Evolutionary conservation across 2,888 invertebrate species (phyloP).

Genomic region (Monopis laevigella): DNA sequence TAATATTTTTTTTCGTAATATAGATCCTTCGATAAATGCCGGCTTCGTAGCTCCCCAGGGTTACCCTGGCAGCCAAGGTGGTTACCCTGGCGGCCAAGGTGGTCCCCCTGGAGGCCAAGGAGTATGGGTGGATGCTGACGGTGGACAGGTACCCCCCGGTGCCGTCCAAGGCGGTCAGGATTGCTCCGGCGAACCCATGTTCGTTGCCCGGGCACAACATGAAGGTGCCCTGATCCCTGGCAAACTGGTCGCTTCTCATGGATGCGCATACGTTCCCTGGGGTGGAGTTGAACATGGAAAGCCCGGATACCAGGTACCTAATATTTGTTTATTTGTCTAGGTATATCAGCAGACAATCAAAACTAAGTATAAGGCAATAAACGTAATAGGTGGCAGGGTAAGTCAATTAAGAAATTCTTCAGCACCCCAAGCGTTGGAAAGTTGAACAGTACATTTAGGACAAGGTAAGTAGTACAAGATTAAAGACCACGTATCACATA

Average conservation of each 20-base stretch:
- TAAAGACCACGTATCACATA: too few species aligned
- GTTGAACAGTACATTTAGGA: too few species aligned
- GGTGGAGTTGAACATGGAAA: constrained; percentile 84
- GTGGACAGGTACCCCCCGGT: constrained; percentile 75
- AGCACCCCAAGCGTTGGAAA: too few species aligned
- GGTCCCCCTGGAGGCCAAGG: constrained; percentile 33
- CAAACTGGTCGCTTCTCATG: constrained; percentile 80
- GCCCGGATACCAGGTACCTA: constrained; percentile 79
- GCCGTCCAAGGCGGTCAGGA: constrained; percentile 74
- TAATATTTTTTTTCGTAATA: too few species aligned
- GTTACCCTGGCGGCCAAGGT: constrained; percentile 4
- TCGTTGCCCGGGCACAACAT: constrained; percentile 77
- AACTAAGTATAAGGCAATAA: too few species aligned
- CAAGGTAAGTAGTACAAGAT: too few species aligned
- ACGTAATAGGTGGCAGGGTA: too few species aligned
- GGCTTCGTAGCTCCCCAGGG: constrained; percentile 36
- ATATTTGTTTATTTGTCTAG: too few species aligned
- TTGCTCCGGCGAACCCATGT: constrained; percentile 67
- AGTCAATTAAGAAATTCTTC: too few species aligned
- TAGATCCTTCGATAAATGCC: too few species aligned
- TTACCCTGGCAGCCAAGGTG: constrained; percentile 22
- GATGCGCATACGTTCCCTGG: constrained; percentile 82
- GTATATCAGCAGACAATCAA: too few species aligned
- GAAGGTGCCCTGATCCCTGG: constrained; percentile 85
- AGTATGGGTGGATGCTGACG: constrained; percentile 68